phyloP scores from a whole-genome alignment of 1,140 invertebrate species.

The Bilobella aurantiaca region DNA sequence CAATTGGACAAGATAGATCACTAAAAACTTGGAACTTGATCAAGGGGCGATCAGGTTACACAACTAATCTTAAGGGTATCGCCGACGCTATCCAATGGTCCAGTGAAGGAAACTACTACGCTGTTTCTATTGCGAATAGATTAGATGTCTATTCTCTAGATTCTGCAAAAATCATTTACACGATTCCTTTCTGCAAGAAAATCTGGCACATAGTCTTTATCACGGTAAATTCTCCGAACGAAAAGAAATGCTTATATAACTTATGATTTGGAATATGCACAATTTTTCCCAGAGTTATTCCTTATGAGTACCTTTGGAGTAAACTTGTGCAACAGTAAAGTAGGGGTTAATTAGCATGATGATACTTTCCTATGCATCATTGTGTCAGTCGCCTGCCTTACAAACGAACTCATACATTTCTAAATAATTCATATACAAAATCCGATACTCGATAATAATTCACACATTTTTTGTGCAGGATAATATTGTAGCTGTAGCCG shows the following conservation, averaged over 20 bases:
- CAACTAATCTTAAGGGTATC: conserved; percentile 59
- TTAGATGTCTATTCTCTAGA: conserved; percentile 67
- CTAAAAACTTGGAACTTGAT: conserved; percentile 87
- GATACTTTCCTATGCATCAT: background rate
- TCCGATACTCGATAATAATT: background rate
- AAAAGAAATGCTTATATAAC: conserved; percentile 39
- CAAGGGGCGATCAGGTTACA: conserved; percentile 76
- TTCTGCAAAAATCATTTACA: conserved; percentile 43
- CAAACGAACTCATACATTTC: background rate
- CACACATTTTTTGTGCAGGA: conserved; percentile 43
- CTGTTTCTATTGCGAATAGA: conserved; percentile 54
- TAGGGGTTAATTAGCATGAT: background rate
- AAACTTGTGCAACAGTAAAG: conserved; percentile 18
- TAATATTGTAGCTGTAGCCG: conserved; percentile 52
- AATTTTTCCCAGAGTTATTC: conserved; percentile 12
- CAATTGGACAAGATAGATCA: conserved; percentile 69
- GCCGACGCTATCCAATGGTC: conserved; percentile 43
- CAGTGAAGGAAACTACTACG: conserved; percentile 59
- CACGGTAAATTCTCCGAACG: conserved; percentile 45
- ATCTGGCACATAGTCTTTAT: conserved; percentile 38
- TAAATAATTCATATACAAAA: background rate
- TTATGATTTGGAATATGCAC: background rate
- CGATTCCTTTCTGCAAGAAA: conserved; percentile 37
- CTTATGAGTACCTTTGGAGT: conserved; percentile 13
- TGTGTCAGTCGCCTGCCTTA: no score